A percentile compares a stretch with the other conserved stretches of the same genome.
Conservation (phyloP, 2,888 invertebrate genomes). For the Stramonita haemastoma region DNA sequence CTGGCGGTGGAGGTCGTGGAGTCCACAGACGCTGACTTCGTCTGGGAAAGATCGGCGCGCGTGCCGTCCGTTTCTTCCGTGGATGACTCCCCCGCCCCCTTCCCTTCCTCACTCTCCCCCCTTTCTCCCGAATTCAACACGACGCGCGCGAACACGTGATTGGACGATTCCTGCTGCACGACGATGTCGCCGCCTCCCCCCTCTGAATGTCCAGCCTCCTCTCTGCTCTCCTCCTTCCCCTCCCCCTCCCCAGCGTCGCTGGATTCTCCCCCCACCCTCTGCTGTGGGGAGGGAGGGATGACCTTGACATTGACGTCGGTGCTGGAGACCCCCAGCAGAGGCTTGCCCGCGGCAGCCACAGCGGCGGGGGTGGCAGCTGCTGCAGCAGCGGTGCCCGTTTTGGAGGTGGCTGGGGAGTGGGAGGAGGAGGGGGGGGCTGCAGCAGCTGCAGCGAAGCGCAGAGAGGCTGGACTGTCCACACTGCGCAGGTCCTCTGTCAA, state of each 20-base stretch:
- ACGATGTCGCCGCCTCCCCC: not conserved
- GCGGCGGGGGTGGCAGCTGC: not conserved
- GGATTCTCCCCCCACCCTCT: not conserved
- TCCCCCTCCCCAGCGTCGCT: not conserved
- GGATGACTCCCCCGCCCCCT: not conserved
- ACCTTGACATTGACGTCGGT: conserved; percentile 3
- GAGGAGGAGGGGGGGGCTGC: no score
- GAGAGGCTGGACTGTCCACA: conserved; percentile 25
- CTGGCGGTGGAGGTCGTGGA: conserved; percentile 30
- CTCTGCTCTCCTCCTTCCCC: not conserved
- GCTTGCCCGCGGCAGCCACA: not conserved
- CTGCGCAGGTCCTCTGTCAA: conserved; percentile 33
- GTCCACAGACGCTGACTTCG: conserved; percentile 24
- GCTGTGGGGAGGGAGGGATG: conserved; percentile 20
- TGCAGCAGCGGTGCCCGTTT: not conserved
- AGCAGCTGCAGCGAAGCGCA: not conserved
- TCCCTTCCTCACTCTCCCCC: not conserved
- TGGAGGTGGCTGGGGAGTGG: not conserved
- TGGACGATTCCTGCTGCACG: conserved; percentile 11
- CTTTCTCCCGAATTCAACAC: conserved; percentile 28
- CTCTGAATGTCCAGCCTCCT: not conserved
- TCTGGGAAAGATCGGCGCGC: not conserved
- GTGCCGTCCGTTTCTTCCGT: not conserved
- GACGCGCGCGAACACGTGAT: conserved; percentile 32
- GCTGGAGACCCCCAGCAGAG: not conserved